phyloP scores from a whole-genome alignment of 2,113 vertebrate species.

The Raja brachyura region DNA sequence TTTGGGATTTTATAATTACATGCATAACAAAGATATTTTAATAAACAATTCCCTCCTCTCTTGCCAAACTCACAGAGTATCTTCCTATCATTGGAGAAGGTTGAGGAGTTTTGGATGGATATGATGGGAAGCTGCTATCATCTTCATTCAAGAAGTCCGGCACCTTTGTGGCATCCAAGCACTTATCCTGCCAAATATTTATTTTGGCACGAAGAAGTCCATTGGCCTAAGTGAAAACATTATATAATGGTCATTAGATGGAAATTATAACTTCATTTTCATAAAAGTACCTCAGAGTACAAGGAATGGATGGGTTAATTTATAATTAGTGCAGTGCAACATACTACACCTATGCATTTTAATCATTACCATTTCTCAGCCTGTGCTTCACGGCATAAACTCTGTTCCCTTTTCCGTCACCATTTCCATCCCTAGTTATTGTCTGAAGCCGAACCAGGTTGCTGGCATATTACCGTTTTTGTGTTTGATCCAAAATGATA shows the following conservation, averaged over 20 bases:
- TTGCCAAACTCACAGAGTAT: constrained; percentile 47
- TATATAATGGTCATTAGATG: not conserved
- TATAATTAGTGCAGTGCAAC: not conserved
- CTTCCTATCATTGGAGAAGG: constrained; percentile 64
- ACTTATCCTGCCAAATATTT: constrained; percentile 82
- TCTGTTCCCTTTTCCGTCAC: no score
- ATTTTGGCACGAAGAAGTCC: constrained; percentile 74
- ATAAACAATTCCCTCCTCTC: not conserved
- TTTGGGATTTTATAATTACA: not conserved
- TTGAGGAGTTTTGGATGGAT: constrained; percentile 62
- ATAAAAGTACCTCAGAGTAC: not conserved
- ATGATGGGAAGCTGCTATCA: constrained; percentile 55
- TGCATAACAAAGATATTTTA: not conserved
- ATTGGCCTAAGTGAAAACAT: constrained; percentile 61
- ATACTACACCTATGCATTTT: not conserved
- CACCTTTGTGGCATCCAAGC: constrained; percentile 77
- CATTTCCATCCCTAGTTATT: no score
- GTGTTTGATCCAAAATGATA: no score
- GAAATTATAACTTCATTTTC: not conserved
- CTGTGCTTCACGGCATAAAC: no score
- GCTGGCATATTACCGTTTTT: no score
- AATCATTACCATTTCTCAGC: not conserved
- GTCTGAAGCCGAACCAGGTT: no score
- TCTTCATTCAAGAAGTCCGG: constrained; percentile 84
- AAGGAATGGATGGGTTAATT: not conserved